Percentiles rank a stretch among this genome's conserved stretches.
These are phyloP conservation scores for Malurus alboscapulatus DNA, from an alignment of 2,113 vertebrate genomes.

Conservation along the genomic window DNA sequence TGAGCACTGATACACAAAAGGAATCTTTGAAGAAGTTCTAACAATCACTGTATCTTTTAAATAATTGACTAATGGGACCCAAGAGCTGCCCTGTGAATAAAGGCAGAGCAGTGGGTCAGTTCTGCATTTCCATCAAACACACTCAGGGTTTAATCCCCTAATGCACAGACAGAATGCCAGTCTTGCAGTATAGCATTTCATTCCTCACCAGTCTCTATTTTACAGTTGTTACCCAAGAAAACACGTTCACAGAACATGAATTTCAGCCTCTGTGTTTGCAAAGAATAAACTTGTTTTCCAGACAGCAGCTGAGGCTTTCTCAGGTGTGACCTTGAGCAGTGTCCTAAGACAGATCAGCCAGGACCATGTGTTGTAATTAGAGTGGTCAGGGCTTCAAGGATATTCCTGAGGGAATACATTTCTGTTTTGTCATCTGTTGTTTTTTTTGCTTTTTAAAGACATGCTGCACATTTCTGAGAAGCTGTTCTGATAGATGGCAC, in stretches of 20 bases:
- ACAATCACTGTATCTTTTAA: neutral
- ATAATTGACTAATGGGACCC: slow-evolving; percentile 24
- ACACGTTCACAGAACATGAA: neutral
- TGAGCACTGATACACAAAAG: neutral
- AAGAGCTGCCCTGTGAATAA: neutral
- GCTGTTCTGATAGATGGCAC: neutral
- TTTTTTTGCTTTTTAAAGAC: neutral
- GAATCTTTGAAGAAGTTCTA: neutral
- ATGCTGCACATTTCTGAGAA: neutral
- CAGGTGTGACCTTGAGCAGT: neutral
- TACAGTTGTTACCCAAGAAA: neutral
- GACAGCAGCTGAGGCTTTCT: neutral
- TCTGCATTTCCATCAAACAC: neutral
- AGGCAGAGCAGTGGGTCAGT: neutral
- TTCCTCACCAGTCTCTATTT: neutral
- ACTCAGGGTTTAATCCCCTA: neutral
- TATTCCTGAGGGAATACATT: neutral
- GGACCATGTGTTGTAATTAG: neutral
- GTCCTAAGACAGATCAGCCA: neutral
- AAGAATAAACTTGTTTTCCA: neutral
- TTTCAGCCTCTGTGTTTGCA: neutral
- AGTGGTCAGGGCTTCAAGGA: neutral
- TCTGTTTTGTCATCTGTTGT: neutral
- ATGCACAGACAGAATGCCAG: neutral
- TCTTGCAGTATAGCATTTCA: neutral